Conservation (phyloP, 2,113 vertebrate species). For the Silurus asotus region DNA sequence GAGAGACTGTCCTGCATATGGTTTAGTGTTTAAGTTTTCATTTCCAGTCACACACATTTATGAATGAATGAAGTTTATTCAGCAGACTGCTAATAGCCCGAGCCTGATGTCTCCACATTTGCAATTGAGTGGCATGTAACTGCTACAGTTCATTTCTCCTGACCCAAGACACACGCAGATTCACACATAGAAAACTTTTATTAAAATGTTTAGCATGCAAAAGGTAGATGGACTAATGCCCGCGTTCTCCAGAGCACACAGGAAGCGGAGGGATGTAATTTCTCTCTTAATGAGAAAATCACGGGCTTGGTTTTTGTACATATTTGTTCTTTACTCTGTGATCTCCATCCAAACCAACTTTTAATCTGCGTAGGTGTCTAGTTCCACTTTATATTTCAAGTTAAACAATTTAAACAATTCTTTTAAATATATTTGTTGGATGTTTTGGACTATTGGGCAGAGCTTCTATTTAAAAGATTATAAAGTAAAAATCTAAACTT, state of each 20-base stretch:
- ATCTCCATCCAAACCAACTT: background rate
- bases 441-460: conserved; percentile 31
- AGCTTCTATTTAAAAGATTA: conserved; percentile 38
- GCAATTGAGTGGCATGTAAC: conserved; percentile 40
- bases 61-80: conserved; percentile 73
- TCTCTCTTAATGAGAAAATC: background rate
- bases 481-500: conserved; percentile 44
- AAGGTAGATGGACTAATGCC: conserved; percentile 69
- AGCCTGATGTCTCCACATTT: conserved; percentile 46
- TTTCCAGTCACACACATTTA: conserved; percentile 63
- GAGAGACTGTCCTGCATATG: conserved; percentile 62
- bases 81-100: conserved; percentile 54
- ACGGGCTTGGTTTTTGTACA: background rate
- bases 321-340: background rate
- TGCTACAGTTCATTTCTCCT: conserved; percentile 34
- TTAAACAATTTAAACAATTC: conserved; percentile 54
- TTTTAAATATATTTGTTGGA: conserved; percentile 47
- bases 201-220: conserved; percentile 66
- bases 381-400: conserved; percentile 54
- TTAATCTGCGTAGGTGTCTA: conserved; percentile 45
- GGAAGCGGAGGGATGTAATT: conserved; percentile 6
- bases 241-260: conserved; percentile 59
- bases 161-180: conserved; percentile 8
- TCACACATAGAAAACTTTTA: conserved; percentile 3
- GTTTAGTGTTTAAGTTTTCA: conserved; percentile 68